These are phyloP conservation scores for Diglossa cyanea DNA, from an alignment of 2,797 vertebrate species.

Conservation along the genomic window DNA sequence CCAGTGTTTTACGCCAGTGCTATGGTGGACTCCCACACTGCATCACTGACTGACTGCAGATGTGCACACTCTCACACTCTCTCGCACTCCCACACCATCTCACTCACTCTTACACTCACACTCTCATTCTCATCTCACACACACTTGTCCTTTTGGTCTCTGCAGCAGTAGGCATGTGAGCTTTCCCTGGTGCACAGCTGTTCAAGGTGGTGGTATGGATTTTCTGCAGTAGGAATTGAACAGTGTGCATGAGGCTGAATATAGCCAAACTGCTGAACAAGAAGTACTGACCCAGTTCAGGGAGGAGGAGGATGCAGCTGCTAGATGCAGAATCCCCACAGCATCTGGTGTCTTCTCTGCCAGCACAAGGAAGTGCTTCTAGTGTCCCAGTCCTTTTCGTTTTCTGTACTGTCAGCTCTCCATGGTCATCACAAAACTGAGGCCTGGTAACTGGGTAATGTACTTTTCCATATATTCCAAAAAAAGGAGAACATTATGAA, in stretches of 20 bases:
- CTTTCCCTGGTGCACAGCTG: neutral
- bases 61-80: neutral
- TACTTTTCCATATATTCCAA: neutral
- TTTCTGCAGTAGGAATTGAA: neutral
- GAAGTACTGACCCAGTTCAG: neutral
- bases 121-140: neutral
- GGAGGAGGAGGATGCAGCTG: neutral
- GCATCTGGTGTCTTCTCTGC: neutral
- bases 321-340: neutral
- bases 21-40: neutral
- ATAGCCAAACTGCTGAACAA: neutral
- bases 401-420: neutral
- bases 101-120: neutral
- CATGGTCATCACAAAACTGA: neutral
- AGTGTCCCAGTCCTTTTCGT: neutral
- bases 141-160: neutral
- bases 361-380: neutral
- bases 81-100: fast-evolving
- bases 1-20: neutral
- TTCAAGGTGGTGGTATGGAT: neutral
- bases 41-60: neutral
- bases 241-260: neutral
- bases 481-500: neutral
- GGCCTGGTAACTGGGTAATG: neutral
- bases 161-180: neutral